Percentiles rank a stretch among this genome's conserved stretches.
Evolutionary conservation across 2,888 invertebrate species (phyloP).

Genomic region (Drosophila fulvimacula): DNA sequence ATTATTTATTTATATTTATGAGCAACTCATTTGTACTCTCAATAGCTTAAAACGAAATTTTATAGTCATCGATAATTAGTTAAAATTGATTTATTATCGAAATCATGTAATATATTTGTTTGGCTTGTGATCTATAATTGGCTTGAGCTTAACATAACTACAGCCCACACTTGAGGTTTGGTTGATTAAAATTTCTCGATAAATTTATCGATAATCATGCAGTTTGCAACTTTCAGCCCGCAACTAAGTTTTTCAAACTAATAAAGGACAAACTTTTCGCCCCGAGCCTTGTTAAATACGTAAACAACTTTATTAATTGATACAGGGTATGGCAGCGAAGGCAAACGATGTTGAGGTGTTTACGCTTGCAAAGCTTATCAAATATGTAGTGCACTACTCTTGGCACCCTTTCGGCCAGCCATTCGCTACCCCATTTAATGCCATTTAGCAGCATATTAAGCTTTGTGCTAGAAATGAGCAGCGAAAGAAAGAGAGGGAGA

Average conservation of each 20-base stretch:
- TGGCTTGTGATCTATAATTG: not conserved
- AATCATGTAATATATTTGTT: not conserved
- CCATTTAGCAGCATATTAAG: constrained; percentile 81
- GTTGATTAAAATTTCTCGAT: not conserved
- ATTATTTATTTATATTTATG: no score
- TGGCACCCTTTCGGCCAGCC: constrained; percentile 19
- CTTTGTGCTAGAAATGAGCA: constrained; percentile 78
- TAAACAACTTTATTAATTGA: constrained; percentile 7
- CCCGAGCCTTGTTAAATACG: not conserved
- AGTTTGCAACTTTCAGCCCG: not conserved
- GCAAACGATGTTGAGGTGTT: constrained; percentile 69
- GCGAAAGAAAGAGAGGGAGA: constrained; percentile 5
- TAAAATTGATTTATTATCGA: not conserved
- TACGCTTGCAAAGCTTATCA: constrained; percentile 71
- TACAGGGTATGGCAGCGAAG: not conserved
- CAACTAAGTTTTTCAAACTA: not conserved
- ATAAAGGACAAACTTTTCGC: constrained; percentile 6
- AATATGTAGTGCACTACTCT: constrained; percentile 50
- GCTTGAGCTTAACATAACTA: not conserved
- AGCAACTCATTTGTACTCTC: no score
- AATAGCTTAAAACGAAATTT: no score
- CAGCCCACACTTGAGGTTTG: not conserved
- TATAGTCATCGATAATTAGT: not conserved
- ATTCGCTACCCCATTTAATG: constrained; percentile 56
- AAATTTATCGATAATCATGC: constrained; percentile 5